phyloP scores from a whole-genome alignment of 30 jellyfish, hydroid and myxozoan genomes.

The Aurelia aurita region DNA sequence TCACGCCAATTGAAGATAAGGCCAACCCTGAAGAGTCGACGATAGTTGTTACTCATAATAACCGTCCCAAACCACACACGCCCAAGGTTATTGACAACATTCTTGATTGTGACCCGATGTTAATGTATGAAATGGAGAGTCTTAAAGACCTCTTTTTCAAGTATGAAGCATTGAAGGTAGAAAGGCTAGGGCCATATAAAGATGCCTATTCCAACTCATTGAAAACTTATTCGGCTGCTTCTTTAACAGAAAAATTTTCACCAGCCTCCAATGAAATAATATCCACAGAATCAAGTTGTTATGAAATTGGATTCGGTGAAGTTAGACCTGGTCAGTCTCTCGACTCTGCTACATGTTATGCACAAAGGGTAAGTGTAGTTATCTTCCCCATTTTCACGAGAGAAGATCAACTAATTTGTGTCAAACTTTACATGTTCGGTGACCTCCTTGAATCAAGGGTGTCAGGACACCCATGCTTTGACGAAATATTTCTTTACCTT shows the following conservation, averaged over 20 bases:
- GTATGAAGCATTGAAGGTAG: background rate
- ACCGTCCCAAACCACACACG: background rate
- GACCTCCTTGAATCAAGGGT: no score
- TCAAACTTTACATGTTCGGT: no score
- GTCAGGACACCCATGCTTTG: no score
- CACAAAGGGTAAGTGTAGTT: background rate
- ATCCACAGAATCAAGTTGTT: background rate
- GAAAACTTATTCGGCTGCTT: background rate
- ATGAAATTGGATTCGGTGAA: slow-evolving; percentile 25
- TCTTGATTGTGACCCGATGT: slow-evolving; percentile 5
- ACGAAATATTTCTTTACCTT: no score
- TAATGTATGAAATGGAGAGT: slow-evolving; percentile 2
- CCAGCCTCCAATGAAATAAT: background rate
- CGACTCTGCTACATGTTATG: background rate
- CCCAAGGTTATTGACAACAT: no score
- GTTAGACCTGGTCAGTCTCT: background rate
- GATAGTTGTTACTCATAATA: background rate
- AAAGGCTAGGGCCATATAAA: background rate
- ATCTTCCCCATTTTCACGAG: background rate
- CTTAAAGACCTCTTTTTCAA: background rate
- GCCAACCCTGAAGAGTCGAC: background rate
- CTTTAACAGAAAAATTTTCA: background rate
- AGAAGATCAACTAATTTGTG: background rate
- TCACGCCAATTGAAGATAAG: background rate
- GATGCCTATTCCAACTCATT: background rate